Conservation (phyloP, 2,888 invertebrate genomes). For the Agriopis leucophaearia region DNA sequence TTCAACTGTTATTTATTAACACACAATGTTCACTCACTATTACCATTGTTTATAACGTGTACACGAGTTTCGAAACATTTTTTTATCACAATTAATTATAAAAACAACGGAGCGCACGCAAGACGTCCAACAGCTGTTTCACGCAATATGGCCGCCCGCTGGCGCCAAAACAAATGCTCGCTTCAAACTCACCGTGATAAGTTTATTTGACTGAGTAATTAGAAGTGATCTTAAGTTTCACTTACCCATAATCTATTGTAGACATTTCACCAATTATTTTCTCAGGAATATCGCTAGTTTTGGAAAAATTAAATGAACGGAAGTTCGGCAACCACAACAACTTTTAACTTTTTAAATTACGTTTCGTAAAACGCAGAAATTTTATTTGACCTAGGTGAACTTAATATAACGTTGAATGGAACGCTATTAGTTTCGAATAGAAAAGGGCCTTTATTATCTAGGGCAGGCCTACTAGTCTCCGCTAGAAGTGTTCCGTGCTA, state of each 20-base stretch:
- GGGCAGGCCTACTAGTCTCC: too few relatives aligned
- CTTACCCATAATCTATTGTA: slow-evolving; percentile 70
- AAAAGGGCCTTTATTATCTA: too few relatives aligned
- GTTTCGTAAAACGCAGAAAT: slow-evolving; percentile 34
- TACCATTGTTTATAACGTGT: slow-evolving; percentile 60
- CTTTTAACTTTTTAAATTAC: slow-evolving; percentile 33
- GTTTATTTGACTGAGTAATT: neutral
- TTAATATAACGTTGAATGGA: neutral
- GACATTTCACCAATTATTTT: slow-evolving; percentile 23
- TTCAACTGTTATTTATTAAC: slow-evolving; percentile 48
- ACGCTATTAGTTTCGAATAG: too few relatives aligned
- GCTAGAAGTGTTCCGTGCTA: too few relatives aligned
- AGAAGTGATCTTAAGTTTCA: slow-evolving; percentile 12
- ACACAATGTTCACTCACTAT: slow-evolving; percentile 52
- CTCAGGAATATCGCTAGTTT: slow-evolving; percentile 1
- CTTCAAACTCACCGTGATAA: slow-evolving; percentile 15
- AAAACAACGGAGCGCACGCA: slow-evolving; percentile 69
- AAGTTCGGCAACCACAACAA: slow-evolving; percentile 9
- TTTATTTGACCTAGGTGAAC: neutral
- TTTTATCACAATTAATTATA: slow-evolving; percentile 61
- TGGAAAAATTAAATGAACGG: slow-evolving; percentile 3
- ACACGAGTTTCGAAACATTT: slow-evolving; percentile 55
- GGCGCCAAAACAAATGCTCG: slow-evolving; percentile 78
- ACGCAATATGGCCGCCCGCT: slow-evolving; percentile 78
- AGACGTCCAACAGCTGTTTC: slow-evolving; percentile 80